Evolutionary conservation across 2,888 invertebrate species (phyloP).

Genomic region (Megalurothrips usitatus): DNA sequence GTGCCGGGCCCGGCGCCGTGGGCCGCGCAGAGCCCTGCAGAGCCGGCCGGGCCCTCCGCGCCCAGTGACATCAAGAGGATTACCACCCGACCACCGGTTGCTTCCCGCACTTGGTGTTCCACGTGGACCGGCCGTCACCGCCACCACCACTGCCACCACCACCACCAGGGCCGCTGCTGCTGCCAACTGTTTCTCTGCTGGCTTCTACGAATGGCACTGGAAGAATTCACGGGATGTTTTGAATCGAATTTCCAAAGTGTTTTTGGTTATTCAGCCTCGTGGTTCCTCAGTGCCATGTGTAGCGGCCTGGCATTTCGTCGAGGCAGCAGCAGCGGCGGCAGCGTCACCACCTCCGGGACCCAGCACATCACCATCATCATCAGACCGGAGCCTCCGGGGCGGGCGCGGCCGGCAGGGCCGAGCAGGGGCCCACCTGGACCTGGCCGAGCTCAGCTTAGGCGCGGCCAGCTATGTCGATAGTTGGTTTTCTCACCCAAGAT

Average conservation of each 20-base stretch:
- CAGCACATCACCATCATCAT: no score
- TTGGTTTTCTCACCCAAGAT: slow-evolving; percentile 20
- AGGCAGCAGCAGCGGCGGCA: background rate
- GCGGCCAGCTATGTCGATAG: background rate
- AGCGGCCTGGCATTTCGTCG: slow-evolving; percentile 34
- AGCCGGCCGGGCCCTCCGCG: slow-evolving; percentile 37
- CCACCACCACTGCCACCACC: background rate
- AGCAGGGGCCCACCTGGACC: no score
- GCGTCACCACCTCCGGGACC: no score
- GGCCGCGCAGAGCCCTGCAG: no score
- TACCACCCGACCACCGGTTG: slow-evolving; percentile 32
- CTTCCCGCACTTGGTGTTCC: no score
- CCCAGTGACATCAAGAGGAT: slow-evolving; percentile 37
- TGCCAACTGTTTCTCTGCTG: slow-evolving; percentile 10
- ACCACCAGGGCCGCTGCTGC: slow-evolving; percentile 26
- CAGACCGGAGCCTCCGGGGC: no score
- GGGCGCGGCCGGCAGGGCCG: no score
- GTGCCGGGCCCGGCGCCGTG: slow-evolving; percentile 17
- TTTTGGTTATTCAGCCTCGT: slow-evolving; percentile 36
- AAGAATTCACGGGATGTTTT: slow-evolving; percentile 41
- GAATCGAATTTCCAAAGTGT: background rate
- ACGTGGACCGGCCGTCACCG: background rate
- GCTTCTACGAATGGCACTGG: slow-evolving; percentile 41
- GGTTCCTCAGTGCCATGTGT: slow-evolving; percentile 40
- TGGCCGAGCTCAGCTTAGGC: background rate